phyloP scores from a whole-genome alignment of 2,113 vertebrate species.

The Antechinus stuartii region DNA sequence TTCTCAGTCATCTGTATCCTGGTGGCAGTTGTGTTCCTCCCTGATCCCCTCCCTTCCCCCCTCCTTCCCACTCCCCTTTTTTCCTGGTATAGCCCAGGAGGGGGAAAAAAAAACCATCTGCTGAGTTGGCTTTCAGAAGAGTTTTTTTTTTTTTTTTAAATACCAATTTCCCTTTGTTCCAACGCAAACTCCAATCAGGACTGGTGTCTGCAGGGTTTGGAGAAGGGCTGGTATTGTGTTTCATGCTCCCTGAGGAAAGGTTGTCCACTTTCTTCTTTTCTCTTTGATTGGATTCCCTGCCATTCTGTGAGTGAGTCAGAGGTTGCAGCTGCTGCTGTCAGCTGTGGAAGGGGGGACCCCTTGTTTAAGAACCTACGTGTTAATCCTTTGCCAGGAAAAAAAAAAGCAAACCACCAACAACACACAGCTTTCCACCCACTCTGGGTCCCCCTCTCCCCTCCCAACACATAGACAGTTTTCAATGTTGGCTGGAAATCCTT shows the following conservation, averaged over 20 bases:
- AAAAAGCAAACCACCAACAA: conserved; percentile 34
- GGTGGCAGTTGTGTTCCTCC: conserved; percentile 81
- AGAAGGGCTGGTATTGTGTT: conserved; percentile 86
- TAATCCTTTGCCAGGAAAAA: conserved; percentile 77
- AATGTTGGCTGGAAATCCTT: not conserved
- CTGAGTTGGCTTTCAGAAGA: conserved; percentile 85
- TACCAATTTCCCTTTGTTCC: conserved; percentile 88
- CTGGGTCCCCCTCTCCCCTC: not conserved
- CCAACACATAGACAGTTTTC: not conserved
- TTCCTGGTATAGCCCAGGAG: conserved; percentile 68
- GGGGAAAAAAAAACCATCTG: conserved; percentile 86
- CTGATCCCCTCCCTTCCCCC: conserved; percentile 69
- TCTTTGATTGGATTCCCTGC: conserved; percentile 88
- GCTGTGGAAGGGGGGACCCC: conserved; percentile 83
- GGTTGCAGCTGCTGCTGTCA: conserved; percentile 87
- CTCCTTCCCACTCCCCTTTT: not conserved
- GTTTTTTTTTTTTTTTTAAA: conserved; percentile 83
- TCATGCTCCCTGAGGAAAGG: conserved; percentile 84
- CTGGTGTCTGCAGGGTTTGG: conserved; percentile 83
- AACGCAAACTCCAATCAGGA: conserved; percentile 83
- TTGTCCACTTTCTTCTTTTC: conserved; percentile 86
- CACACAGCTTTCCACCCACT: conserved; percentile 9
- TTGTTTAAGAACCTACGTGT: conserved; percentile 81
- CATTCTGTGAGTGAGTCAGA: conserved; percentile 82
- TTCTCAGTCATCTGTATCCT: conserved; percentile 84